A percentile compares a stretch with the other conserved stretches of the same genome.
Evolutionary conservation across 2,797 vertebrate genomes (phyloP).

Genomic region (Pantherophis vulpinus): DNA sequence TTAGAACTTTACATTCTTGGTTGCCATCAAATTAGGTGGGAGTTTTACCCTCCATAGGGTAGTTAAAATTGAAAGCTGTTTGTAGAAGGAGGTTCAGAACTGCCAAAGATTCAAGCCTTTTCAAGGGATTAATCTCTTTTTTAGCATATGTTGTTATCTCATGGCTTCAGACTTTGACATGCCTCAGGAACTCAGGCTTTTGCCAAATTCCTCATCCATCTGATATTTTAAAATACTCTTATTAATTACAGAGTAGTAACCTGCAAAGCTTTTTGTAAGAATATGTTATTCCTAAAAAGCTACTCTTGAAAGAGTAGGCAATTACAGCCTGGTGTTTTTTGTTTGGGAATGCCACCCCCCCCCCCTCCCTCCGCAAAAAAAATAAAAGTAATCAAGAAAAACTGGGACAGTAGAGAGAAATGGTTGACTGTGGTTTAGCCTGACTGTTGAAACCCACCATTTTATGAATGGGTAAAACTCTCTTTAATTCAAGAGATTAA

Average conservation of each 20-base stretch:
- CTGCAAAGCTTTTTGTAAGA: neutral
- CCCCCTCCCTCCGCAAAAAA: neutral
- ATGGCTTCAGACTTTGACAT: neutral
- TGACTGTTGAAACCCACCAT: neutral
- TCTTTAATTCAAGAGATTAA: neutral
- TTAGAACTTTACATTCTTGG: neutral
- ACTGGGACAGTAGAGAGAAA: neutral
- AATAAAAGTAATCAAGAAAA: neutral
- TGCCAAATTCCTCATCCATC: neutral
- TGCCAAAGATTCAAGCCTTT: neutral
- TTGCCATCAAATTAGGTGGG: neutral
- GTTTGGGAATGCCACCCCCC: neutral
- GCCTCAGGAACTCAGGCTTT: neutral
- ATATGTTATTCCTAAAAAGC: neutral
- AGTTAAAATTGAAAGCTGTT: neutral
- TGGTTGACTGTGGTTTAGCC: neutral
- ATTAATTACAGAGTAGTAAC: neutral
- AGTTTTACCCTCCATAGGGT: neutral
- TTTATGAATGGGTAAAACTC: neutral
- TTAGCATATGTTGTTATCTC: neutral
- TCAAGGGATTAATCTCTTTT: neutral
- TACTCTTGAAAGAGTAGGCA: neutral
- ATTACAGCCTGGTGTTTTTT: neutral
- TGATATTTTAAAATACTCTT: neutral
- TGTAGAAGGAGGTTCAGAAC: neutral